Evolutionary conservation across 2,888 invertebrate genomes (phyloP), one percentile per base, ranked within the genome.

Genomic region (Brassicogethes aeneus): DNA sequence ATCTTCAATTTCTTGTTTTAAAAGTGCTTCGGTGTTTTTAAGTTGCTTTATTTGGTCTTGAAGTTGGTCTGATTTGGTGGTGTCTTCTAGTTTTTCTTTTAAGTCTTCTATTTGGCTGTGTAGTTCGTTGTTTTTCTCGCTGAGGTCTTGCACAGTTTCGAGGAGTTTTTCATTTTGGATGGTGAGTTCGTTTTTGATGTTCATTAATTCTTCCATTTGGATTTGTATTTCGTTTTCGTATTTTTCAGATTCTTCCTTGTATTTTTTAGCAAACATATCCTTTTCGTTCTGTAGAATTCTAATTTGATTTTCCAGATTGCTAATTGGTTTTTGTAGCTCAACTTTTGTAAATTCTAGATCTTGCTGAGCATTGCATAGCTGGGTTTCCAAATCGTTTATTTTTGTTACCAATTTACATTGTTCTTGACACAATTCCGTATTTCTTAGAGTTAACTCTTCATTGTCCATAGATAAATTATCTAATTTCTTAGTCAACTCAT

Each of bases 401-500:
- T 57, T 59, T 1, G 51, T 46, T 36, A 56, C 59, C 17, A 55
- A 45, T 46, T 52, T 59, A 17, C 51, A 46, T 23, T 50, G 53
- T 3, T 48, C 36, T 14, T 51, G 55, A 16, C 53, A 55, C 16
- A 53, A 40, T 34, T 50, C 50, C 33, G 41, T 52, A 16, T 54
- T 50, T 38, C 57, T 60, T 31, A 50, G 45, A 1, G 37, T 41
- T 13, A 62, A 39, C 34, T 57, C 56, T 23, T 50, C 48, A 45
- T 56, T 55, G 44, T 61, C 55, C 14, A 36, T 39, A 31, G 44
- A 47, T 1, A 75, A 68, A 50, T 76, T 75, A 47, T 78, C 69
- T 43, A 84, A 68, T 51, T 79, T 77, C 7, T 62, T 61, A 39
- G 75, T 75, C 15, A 82, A 71, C 8, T 74, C 70, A 54, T 80